A percentile compares a stretch with the other conserved stretches of the same genome.
phyloP scores from a whole-genome alignment of 2,797 vertebrate genomes.

The Anguilla megastoma region DNA sequence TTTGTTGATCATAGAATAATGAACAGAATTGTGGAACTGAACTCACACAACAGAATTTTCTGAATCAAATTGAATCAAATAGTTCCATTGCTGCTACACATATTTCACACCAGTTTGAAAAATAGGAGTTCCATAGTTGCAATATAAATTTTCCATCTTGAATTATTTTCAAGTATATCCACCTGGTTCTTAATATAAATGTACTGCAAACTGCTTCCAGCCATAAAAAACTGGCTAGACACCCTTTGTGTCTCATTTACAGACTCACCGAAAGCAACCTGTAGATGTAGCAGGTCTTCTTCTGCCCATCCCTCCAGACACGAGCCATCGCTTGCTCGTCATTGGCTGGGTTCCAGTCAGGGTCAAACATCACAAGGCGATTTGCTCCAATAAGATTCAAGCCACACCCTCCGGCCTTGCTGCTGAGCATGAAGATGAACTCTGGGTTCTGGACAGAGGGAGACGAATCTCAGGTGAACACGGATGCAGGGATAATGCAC shows the following conservation, averaged over 20 bases:
- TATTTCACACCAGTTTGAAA: too few relatives aligned
- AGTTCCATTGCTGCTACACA: too few relatives aligned
- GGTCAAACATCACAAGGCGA: slow-evolving; percentile 96
- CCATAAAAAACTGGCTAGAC: neutral
- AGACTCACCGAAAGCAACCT: slow-evolving; percentile 86
- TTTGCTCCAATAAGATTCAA: slow-evolving; percentile 97
- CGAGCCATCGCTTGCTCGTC: slow-evolving; percentile 98
- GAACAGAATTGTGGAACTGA: neutral
- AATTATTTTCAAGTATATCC: too few relatives aligned
- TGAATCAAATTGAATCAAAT: too few relatives aligned
- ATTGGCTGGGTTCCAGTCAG: slow-evolving; percentile 98
- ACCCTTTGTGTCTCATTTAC: neutral
- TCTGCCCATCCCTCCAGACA: slow-evolving; percentile 95
- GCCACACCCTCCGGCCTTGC: slow-evolving; percentile 95
- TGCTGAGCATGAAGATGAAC: slow-evolving; percentile 98
- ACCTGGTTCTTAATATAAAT: too few relatives aligned
- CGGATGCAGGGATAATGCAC: neutral
- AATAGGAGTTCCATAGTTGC: too few relatives aligned
- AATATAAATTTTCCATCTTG: too few relatives aligned
- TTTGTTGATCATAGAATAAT: neutral
- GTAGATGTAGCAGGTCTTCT: slow-evolving; percentile 96
- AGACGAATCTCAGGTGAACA: neutral
- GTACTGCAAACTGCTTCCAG: too few relatives aligned
- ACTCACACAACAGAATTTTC: too few relatives aligned
- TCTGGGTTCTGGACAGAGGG: slow-evolving; percentile 81